Base-by-base conservation (phyloP, 2,113 vertebrate species). In the Ammospiza nelsoni region DNA sequence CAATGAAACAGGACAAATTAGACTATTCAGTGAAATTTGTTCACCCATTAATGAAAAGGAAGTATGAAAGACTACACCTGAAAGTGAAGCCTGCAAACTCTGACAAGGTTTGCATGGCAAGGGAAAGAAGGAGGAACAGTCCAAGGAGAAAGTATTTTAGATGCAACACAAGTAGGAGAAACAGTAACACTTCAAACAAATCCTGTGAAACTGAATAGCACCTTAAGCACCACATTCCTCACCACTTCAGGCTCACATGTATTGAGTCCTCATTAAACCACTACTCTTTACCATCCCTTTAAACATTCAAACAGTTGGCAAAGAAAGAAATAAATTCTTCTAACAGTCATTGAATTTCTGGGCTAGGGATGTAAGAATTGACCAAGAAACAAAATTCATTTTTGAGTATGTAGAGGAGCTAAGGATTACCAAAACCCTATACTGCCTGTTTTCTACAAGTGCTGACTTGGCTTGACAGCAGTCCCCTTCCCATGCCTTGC, bases 1-100 rank as follows among this genome's bases (percentile, higher is more conserved):
- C 39, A 98, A 93, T 79, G 12, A 95, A 23, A 95, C 3, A 95
- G 27, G 23, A 84, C 3, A 24, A 81, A 58, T 86, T 39, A 83
- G 59, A 62, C 33, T 62, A 91, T 11, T 67, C 17, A 48, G 15
- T 12, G 3, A 77, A 74, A 84, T 21, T 39, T 37, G 3, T 49
- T 69, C 25, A 86, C 11, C n/a, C 9, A 12, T 59, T 84, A 48
- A 92, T 35, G 69, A 67, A 48, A 73, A 74, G 46, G 33, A 74
- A 91, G 37, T 21, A 74, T 18, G 39, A 83, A 69, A 71, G 48
- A 63, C 46, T 89, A 81, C 19, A 80, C 27, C 79, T 71, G n/a
- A 27, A 72, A 92, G 65, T 44, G 18, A 92, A 83, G 52, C 24
- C 58, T 86, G 82, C 41, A 57, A 95, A 91, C 69, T 89, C 59